A percentile compares a stretch with the other conserved stretches of the same genome.
phyloP scores from a whole-genome alignment of 2,113 vertebrate species.

The Megaceryle torquata region DNA sequence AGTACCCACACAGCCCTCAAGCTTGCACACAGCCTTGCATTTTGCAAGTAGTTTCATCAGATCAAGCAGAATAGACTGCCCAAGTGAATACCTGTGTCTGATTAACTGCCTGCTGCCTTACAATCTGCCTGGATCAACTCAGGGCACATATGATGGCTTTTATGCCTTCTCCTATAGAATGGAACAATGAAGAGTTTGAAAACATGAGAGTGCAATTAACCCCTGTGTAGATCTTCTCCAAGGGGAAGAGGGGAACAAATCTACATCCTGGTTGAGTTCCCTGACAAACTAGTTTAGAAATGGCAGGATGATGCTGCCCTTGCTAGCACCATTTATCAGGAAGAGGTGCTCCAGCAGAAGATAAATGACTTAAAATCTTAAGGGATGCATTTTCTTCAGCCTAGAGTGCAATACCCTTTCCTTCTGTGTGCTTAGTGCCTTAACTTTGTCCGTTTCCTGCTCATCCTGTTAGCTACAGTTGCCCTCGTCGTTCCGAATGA shows the following conservation, averaged over 20 bases:
- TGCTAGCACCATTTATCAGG: not conserved
- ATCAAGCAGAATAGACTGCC: not conserved
- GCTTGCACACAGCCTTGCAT: not conserved
- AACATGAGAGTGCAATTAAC: not conserved
- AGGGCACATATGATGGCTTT: fast-evolving
- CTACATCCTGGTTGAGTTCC: not conserved
- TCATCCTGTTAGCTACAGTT: not conserved
- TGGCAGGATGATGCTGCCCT: not conserved
- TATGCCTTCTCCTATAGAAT: not conserved
- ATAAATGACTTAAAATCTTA: not conserved
- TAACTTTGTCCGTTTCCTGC: not conserved
- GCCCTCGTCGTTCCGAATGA: not conserved
- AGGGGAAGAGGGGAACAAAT: not conserved
- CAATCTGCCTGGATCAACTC: not conserved
- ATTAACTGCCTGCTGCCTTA: not conserved
- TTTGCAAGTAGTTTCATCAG: not conserved
- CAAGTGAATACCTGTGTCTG: not conserved
- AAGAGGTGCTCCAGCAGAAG: constrained; percentile 6
- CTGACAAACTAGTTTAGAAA: not conserved
- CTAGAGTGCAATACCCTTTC: constrained; percentile 14
- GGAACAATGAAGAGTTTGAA: not conserved
- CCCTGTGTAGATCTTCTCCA: not conserved
- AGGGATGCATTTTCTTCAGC: not conserved
- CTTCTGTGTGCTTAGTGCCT: not conserved
- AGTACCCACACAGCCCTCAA: not conserved